Evolutionary conservation across 2,888 invertebrate genomes (phyloP), one percentile per base, ranked within the genome.

Genomic region (Zaprionus obscuricornis): DNA sequence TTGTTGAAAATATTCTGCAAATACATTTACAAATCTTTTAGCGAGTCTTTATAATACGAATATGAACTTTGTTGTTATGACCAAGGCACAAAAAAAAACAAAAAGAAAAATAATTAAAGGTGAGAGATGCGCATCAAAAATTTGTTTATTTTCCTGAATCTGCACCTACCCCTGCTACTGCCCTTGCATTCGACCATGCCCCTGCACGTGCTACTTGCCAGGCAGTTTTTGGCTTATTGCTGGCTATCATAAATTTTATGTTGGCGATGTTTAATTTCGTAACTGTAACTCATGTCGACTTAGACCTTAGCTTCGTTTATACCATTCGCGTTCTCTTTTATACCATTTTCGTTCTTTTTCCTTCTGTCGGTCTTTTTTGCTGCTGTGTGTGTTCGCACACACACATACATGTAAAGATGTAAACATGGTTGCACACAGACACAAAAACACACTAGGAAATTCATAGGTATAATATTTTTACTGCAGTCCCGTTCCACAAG

Each of bases 221-320:
- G 64, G 22, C 47, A 71, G 50, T 29, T 43, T 40, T 57, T 52
- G 65, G 64, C 66, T 73, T 85, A 79, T 79, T 83, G 72, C 57
- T 66, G 72, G 70, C 67, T 70, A 73, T 85, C 86, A 86, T 87
- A 86, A 87, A 87, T 86, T 87, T 76, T 69, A 75, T 74, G 79
- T 56, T 68, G 66, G 70, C 85, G 85, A 86, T 87, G 86, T 87
- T 86, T 87, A 86, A 86, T 86, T 86, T 86, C 76, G 74, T 68
- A 76, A 72, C 76, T 66, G 85, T 79, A 85, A 69, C 65, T 79
- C 85, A 73, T 72, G 83, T 77, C 74, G 68, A 65, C 84, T 74
- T 55, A 82, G 84, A 79, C 76, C 43, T 56, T 74, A 63, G 69
- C 57, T 50, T 65, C 39, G 34, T 60, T 26, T 36, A 11, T 47